These are phyloP conservation scores for Cydia strobilella DNA, from an alignment of 1,140 invertebrate species.

Conservation along the genomic window DNA sequence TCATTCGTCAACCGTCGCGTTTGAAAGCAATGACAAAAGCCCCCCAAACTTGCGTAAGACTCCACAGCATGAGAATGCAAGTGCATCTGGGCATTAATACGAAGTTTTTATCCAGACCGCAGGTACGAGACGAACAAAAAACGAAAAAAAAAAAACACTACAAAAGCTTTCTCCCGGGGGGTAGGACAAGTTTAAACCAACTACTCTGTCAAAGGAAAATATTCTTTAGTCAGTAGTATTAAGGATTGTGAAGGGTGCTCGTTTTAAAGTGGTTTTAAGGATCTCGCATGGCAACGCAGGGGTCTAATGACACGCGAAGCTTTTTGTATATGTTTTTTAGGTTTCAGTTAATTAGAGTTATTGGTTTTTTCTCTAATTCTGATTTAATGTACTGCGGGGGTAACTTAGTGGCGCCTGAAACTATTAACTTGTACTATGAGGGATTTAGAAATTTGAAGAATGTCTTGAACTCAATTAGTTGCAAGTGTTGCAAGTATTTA, in stretches of 20 bases:
- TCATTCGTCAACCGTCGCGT: background rate
- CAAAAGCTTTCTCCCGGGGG: conserved; percentile 26
- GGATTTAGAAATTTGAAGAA: background rate
- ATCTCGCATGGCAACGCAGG: conserved; percentile 15
- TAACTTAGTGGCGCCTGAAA: conserved; percentile 15
- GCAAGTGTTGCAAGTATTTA: too few relatives aligned
- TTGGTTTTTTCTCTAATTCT: conserved; percentile 30
- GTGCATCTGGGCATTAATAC: conserved; percentile 27
- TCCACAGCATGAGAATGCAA: conserved; percentile 15
- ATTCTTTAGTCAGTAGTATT: background rate
- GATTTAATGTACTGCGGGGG: conserved; percentile 23
- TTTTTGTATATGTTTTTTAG: conserved; percentile 17
- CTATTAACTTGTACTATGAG: background rate
- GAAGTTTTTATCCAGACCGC: conserved; percentile 22
- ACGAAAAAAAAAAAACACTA: background rate
- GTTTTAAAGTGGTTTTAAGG: background rate
- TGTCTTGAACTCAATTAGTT: background rate
- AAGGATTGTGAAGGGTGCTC: background rate
- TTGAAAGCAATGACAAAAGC: conserved; percentile 23
- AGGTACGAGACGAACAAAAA: conserved; percentile 22
- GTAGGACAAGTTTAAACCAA: conserved; percentile 6
- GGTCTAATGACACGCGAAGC: conserved; percentile 25
- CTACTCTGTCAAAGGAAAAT: background rate
- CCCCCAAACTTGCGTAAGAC: conserved; percentile 6
- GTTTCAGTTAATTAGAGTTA: conserved; percentile 27